A percentile compares a stretch with the other conserved stretches of the same genome.
phyloP scores from a whole-genome alignment of 2,113 vertebrate species.

The Mystacornis crossleyi region DNA sequence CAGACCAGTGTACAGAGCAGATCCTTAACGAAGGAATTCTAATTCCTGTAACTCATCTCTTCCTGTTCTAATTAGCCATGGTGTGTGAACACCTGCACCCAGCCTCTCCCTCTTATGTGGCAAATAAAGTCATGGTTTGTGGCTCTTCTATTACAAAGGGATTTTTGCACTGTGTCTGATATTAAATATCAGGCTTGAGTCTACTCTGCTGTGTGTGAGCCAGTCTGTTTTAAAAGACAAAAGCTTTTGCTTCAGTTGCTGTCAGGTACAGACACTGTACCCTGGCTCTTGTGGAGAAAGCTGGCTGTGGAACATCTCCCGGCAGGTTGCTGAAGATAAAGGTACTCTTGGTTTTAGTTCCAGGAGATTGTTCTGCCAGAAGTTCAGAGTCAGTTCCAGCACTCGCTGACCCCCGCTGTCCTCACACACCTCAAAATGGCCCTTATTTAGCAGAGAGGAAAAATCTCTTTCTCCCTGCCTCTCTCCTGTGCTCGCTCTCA shows the following conservation, averaged over 20 bases:
- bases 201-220: conserved; percentile 1
- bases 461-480: conserved; percentile 1
- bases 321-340: conserved; percentile 53
- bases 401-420: conserved; percentile 47
- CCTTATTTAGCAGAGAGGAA: conserved; percentile 37
- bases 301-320: conserved; percentile 60
- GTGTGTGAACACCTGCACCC: background rate
- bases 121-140: background rate
- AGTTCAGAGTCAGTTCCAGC: conserved; percentile 67
- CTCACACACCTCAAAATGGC: conserved; percentile 37
- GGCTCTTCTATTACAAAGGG: background rate
- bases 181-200: background rate
- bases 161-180: background rate
- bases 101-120: background rate
- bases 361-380: conserved; percentile 56
- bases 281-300: conserved; percentile 50
- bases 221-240: conserved; percentile 46
- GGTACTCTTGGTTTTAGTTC: conserved; percentile 58
- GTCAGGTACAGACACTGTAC: conserved; percentile 31
- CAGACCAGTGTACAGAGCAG: background rate
- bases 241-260: conserved; percentile 44
- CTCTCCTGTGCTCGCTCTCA: background rate
- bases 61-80: background rate
- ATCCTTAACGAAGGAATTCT: background rate
- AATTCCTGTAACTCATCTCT: background rate